Conservation (phyloP, 2,113 vertebrate species). For the Python bivittatus region DNA sequence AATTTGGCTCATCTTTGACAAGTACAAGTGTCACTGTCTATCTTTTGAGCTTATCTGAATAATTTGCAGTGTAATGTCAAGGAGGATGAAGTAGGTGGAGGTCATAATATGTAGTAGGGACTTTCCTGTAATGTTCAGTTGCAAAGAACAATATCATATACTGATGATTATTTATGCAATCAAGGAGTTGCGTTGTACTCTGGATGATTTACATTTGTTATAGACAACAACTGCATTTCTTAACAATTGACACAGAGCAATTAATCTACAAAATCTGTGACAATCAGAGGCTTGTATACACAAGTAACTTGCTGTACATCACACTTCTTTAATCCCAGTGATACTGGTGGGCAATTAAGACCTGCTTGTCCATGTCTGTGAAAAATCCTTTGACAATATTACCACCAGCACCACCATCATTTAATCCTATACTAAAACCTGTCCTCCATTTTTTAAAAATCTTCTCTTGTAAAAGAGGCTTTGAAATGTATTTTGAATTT, state of each 20-base stretch:
- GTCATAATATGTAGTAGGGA: background rate
- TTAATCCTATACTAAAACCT: background rate
- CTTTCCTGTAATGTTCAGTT: constrained; percentile 3
- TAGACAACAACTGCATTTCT: constrained; percentile 9
- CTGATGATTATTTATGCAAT: constrained; percentile 15
- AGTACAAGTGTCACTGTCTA: background rate
- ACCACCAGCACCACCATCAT: background rate
- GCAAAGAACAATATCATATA: background rate
- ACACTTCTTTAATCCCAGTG: background rate
- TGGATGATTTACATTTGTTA: background rate
- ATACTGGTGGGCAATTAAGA: too few relatives aligned
- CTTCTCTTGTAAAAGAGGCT: background rate
- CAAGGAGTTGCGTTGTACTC: background rate
- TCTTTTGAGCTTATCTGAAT: constrained; percentile 13
- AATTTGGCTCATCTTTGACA: background rate
- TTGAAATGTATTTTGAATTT: too few relatives aligned
- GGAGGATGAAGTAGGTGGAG: rapidly evolving
- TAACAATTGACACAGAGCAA: constrained; percentile 6
- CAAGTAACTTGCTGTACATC: background rate
- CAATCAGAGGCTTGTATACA: background rate
- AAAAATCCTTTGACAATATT: background rate
- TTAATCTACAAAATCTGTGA: constrained; percentile 16
- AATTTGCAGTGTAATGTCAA: background rate
- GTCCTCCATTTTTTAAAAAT: background rate
- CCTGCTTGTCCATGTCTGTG: background rate